Evolutionary conservation across 2,113 vertebrate species (phyloP), one percentile per base, ranked within the genome.

Genomic region (Chlorodrepanis virens): DNA sequence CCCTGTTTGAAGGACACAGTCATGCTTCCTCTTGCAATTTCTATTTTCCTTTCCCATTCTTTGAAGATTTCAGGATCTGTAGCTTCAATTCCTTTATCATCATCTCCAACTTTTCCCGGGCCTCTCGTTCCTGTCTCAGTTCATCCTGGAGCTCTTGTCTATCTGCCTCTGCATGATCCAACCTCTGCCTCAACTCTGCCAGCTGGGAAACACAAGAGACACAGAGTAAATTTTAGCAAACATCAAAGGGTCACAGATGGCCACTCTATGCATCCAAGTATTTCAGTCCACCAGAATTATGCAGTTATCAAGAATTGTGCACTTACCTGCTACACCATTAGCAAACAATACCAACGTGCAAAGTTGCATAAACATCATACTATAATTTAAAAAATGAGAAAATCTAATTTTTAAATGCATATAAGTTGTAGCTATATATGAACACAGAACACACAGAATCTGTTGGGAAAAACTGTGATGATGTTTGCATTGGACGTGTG

Each of bases 111-210:
- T 99, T 99, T 83, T 99, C 98, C 70, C 99, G 98, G 19, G 99
- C 99, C 95, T 99, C 99, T 71, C 99, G 98, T 78, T 99, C 99
- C 94, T 98, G 97, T 61, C 98, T 98, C 95, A 99, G 98, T 85
- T 99, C 99, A 70, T 99, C 99, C 72, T 99, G 99, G 87, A 99
- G 98, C 88, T 99, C 99, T 96, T 98, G 98, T n/a, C 99, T 98
- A 44, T 99, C 99, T 2, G 98, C 98, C 97, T 99, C 99, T 0
- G 99, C 99, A 5, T 98, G 98, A 91, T 99, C 99, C 97, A 99
- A 63, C 86, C 99, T 98, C 97, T 98, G 98, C 60, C 98, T 98
- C 92, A 99, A 88, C 94, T 99, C 99, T 44, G 98, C 98, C 94
- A 99, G 97, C 99, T 99, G 97, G 47, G 95, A 89, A 94, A 95